These are phyloP conservation scores for Yponomeuta sedellus DNA, from an alignment of 2,888 invertebrate genomes.

Conservation along the genomic window DNA sequence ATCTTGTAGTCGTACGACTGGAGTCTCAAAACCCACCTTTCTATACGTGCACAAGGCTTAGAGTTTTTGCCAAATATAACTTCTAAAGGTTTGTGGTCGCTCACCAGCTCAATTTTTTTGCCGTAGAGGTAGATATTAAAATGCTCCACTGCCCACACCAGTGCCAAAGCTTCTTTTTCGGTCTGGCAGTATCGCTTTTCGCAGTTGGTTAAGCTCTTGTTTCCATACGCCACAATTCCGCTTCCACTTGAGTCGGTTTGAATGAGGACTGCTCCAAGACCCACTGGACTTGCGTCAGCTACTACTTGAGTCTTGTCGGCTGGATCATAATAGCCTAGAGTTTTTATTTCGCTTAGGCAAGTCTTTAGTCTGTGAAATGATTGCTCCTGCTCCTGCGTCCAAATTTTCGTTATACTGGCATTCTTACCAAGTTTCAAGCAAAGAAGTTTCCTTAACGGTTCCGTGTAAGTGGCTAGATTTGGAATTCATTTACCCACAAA, in stretches of 20 bases:
- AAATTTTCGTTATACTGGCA: conserved; percentile 21
- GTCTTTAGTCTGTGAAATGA: conserved; percentile 21
- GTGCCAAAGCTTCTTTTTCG: conserved; percentile 30
- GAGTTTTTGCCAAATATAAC: conserved; percentile 26
- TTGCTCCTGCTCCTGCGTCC: conserved; percentile 18
- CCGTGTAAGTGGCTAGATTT: conserved; percentile 25
- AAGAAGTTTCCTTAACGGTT: conserved; percentile 22
- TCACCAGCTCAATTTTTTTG: conserved; percentile 31
- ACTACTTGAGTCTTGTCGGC: conserved; percentile 25
- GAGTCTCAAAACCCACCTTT: conserved; percentile 29
- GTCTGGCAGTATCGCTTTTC: conserved; percentile 30
- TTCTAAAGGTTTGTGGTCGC: conserved; percentile 31
- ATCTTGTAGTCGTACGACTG: conserved; percentile 27
- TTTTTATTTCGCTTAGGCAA: conserved; percentile 19
- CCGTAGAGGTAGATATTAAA: conserved; percentile 29
- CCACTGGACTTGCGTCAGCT: conserved; percentile 30
- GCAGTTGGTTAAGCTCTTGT: conserved; percentile 26
- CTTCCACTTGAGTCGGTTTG: conserved; percentile 22
- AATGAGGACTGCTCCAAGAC: conserved; percentile 23
- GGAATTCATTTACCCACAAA: conserved; percentile 29
- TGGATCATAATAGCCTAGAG: conserved; percentile 28
- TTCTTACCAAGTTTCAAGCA: conserved; percentile 20
- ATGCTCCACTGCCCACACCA: conserved; percentile 31
- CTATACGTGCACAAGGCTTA: conserved; percentile 30
- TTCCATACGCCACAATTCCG: conserved; percentile 30